Evolutionary conservation across 2,113 vertebrate genomes (phyloP), one percentile per base, ranked within the genome.

Genomic region (Cololabis saira): DNA sequence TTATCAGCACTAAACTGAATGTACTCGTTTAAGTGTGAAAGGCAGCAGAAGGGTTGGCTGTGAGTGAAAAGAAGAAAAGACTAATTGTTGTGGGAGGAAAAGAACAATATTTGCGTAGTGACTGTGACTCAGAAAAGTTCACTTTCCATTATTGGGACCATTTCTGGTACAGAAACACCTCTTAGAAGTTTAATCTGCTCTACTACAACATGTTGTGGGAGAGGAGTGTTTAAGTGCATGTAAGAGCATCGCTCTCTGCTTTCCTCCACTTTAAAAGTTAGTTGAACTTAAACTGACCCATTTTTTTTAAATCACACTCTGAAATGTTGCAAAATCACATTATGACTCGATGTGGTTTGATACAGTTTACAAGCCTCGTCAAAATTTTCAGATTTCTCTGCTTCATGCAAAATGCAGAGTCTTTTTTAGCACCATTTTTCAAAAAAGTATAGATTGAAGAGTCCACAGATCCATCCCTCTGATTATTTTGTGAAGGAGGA

Each of bases 341-440:
- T 27, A 27, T 27, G 24, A 27, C 24, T 27, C 24, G 5, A 27
- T 27, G 24, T 5, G 3, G 24, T 27, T 27, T 27, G 24, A 27
- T 27, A 27, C 24, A 5, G 24, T 27, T 24, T 11, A 7, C 50
- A 51, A 51, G 16, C 71, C 51, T 50, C 33, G 57, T 33, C 41
- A 40, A n/a, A n/a, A n/a, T n/a, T n/a, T n/a, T n/a, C 13, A 45
- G 22, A 18, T n/a, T 42, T 74, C 17, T 12, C 13, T 18, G 13
- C 22, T 43, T 74, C 54, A 19, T 72, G 42, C 22, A 72, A 71
- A 53, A 70, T 73, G 73, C 65, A 76, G 21, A 16, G 53, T 58
- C 33, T 58, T 27, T 6, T 43, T 11, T 37, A 1, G 1, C 33
- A 37, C 10, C 9, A 45, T 30, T 72, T 18, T 47, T 17, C 58